Evolutionary conservation across 2,888 invertebrate genomes (phyloP).

Genomic region (Hypsopygia costalis): DNA sequence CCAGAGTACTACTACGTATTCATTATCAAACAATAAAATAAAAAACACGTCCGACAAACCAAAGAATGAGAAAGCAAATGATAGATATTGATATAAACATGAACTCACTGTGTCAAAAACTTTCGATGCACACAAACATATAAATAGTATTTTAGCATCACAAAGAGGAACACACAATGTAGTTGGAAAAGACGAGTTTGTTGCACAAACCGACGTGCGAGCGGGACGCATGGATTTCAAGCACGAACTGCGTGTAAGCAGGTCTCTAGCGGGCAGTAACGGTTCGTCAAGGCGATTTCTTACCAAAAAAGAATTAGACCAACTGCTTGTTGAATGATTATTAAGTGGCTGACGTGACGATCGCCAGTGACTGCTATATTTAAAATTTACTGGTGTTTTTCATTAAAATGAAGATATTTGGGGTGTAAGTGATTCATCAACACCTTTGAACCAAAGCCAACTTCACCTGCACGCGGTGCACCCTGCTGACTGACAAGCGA

Average conservation of each 20-base stretch:
- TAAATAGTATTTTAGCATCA: constrained; percentile 1
- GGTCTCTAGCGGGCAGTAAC: constrained; percentile 29
- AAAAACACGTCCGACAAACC: neutral
- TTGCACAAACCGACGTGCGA: constrained; percentile 35
- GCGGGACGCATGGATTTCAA: constrained; percentile 48
- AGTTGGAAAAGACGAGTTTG: neutral
- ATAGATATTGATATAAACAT: constrained; percentile 2
- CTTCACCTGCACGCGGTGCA: too few relatives aligned
- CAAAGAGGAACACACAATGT: neutral
- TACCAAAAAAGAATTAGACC: constrained; percentile 18
- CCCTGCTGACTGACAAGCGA: too few relatives aligned
- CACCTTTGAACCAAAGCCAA: too few relatives aligned
- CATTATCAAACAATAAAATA: too few relatives aligned
- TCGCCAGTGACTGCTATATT: too few relatives aligned
- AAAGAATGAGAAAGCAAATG: constrained; percentile 4
- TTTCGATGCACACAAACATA: constrained; percentile 4
- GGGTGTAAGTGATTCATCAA: too few relatives aligned
- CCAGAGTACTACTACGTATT: too few relatives aligned
- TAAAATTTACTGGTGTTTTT: too few relatives aligned
- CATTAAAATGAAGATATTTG: too few relatives aligned
- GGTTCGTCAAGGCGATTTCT: constrained; percentile 26
- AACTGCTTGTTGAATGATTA: constrained; percentile 17
- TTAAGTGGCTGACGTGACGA: constrained; percentile 10
- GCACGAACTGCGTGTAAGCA: constrained; percentile 36
- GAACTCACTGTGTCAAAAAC: constrained; percentile 4